A percentile compares a stretch with the other conserved stretches of the same genome.
These are phyloP conservation scores for Drosophila mojavensis DNA, from an alignment of 1,140 invertebrate species.

Conservation along the genomic window DNA sequence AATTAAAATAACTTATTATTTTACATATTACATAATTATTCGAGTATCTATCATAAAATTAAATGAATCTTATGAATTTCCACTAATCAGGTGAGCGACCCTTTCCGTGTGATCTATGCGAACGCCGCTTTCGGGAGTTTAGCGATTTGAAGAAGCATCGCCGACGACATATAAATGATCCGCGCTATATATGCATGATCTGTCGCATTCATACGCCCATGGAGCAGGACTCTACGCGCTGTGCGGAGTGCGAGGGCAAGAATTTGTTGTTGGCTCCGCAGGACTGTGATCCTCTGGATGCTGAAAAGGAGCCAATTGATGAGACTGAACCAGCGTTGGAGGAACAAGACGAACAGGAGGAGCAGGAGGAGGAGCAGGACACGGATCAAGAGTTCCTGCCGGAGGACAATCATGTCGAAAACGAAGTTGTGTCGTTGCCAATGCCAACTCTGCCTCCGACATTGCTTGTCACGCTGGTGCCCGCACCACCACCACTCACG, in stretches of 20 bases:
- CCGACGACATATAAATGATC: conserved; percentile 85
- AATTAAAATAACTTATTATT: no score
- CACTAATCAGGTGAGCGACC: conserved; percentile 75
- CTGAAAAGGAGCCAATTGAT: background rate
- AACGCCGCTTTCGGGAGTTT: conserved; percentile 86
- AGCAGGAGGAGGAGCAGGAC: conserved; percentile 14
- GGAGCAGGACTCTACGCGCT: conserved; percentile 75
- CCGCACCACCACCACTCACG: background rate
- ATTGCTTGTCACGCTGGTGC: conserved; percentile 54
- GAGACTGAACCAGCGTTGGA: conserved; percentile 16
- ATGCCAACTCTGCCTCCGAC: conserved; percentile 24
- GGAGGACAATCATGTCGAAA: background rate
- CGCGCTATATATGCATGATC: conserved; percentile 87
- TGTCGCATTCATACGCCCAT: conserved; percentile 60
- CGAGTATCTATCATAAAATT: no score
- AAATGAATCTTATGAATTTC: no score
- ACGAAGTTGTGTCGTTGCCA: background rate
- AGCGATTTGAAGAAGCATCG: conserved; percentile 85
- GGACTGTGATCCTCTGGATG: conserved; percentile 10
- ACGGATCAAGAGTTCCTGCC: background rate
- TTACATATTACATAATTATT: no score
- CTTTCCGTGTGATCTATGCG: conserved; percentile 85
- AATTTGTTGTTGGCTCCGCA: conserved; percentile 59
- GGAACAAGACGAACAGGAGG: background rate
- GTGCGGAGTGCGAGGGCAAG: conserved; percentile 68